phyloP scores from a whole-genome alignment of 2,113 vertebrate genomes.

The Seriola rivoliana region DNA sequence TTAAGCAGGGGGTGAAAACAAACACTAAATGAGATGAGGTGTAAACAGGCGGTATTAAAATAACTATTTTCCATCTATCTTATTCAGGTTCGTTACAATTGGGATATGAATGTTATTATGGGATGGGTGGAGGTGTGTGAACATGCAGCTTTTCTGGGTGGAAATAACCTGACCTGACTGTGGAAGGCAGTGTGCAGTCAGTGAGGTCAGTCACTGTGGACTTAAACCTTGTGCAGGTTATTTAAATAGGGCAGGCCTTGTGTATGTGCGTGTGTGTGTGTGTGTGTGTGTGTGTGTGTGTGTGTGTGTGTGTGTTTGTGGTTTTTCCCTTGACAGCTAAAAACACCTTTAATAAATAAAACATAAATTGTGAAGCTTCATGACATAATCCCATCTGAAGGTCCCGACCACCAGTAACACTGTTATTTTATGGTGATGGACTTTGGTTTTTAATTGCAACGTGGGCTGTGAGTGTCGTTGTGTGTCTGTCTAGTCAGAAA shows the following conservation, averaged over 20 bases:
- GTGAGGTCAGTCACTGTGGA: conserved; percentile 14
- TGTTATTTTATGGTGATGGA: conserved; percentile 42
- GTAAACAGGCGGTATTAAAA: conserved; percentile 51
- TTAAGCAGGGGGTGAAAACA: conserved; percentile 25
- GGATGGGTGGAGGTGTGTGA: background rate
- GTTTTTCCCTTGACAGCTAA: conserved; percentile 60
- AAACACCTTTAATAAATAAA: conserved; percentile 73
- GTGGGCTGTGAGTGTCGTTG: background rate
- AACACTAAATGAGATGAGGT: conserved; percentile 37
- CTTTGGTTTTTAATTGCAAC: conserved; percentile 28
- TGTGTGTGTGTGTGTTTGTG: background rate
- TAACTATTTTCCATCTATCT: conserved; percentile 36
- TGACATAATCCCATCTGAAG: conserved; percentile 67
- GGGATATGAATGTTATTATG: background rate
- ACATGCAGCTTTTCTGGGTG: background rate
- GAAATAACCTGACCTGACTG: conserved; percentile 45
- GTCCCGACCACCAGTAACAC: conserved; percentile 23
- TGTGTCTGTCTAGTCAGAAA: background rate
- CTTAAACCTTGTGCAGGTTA: conserved; percentile 3
- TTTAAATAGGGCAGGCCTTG: conserved; percentile 1
- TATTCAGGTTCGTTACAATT: conserved; percentile 29
- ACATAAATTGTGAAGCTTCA: conserved; percentile 43
- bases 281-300: background rate
- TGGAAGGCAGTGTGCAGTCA: background rate
- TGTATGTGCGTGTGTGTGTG: background rate